These are phyloP conservation scores for Sebastolobus altivelis DNA, from an alignment of 2,797 vertebrate species.

Conservation along the genomic window DNA sequence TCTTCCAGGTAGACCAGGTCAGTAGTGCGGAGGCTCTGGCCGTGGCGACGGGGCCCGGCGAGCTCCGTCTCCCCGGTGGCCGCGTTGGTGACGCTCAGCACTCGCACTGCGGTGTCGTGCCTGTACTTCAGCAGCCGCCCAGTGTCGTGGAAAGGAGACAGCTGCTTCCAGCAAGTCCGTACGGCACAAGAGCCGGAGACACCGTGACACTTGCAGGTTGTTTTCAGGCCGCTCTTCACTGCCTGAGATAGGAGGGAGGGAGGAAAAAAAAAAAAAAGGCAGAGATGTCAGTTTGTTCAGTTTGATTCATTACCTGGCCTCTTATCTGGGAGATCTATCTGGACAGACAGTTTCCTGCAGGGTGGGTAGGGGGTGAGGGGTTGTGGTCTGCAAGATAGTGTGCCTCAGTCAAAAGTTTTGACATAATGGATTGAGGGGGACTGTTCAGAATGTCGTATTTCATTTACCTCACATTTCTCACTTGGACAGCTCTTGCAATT, in stretches of 20 bases:
- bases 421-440: conserved; percentile 77
- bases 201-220: conserved; percentile 98
- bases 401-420: conserved; percentile 64
- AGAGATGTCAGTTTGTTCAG: conserved; percentile 72
- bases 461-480: conserved; percentile 80
- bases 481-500: conserved; percentile 77
- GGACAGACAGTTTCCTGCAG: conserved; percentile 76
- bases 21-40: conserved; percentile 82
- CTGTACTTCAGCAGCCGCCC: conserved; percentile 93
- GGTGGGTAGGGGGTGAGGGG: conserved; percentile 55
- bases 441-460: conserved; percentile 72
- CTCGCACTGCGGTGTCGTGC: conserved; percentile 90
- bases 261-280: conserved; percentile 14
- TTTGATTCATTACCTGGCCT: conserved; percentile 82
- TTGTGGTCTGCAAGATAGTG: conserved; percentile 42
- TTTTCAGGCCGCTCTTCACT: conserved; percentile 96
- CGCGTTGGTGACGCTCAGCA: conserved; percentile 92
- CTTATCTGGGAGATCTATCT: conserved; percentile 83
- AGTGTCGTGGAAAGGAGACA: conserved; percentile 95
- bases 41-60: conserved; percentile 80
- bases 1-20: conserved; percentile 97
- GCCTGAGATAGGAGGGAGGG: conserved; percentile 80
- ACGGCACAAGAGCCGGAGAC: conserved; percentile 97
- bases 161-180: conserved; percentile 98
- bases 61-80: conserved; percentile 94